phyloP scores from a whole-genome alignment of 2,888 invertebrate species.

The Entomobrya multifasciata region DNA sequence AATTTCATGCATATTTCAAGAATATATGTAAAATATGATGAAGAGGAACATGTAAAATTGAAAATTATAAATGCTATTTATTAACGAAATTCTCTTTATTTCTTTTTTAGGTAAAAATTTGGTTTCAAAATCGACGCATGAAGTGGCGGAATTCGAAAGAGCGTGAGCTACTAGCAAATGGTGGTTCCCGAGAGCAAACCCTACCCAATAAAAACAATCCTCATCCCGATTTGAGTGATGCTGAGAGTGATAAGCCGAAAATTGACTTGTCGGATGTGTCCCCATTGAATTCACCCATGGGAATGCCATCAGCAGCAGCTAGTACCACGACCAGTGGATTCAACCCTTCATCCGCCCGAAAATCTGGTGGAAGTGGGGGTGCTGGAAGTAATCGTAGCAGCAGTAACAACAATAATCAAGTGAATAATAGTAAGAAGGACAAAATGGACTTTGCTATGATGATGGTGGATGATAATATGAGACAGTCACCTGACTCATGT shows the following conservation, averaged over 20 bases:
- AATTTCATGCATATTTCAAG: too few species aligned
- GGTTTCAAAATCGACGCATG: constrained; percentile 99
- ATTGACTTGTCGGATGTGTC: constrained; percentile 85
- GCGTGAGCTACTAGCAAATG: constrained; percentile 94
- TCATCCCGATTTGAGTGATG: constrained; percentile 81
- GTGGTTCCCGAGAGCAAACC: constrained; percentile 96
- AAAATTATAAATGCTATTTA: background rate
- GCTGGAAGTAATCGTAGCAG: constrained; percentile 28
- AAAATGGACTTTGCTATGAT: constrained; percentile 44
- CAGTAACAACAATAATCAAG: constrained; percentile 42
- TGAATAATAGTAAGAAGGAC: constrained; percentile 25
- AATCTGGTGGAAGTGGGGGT: constrained; percentile 35
- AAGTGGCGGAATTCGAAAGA: constrained; percentile 99
- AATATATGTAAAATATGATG: too few species aligned
- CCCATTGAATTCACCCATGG: constrained; percentile 83
- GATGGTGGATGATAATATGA: constrained; percentile 55
- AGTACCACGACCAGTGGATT: constrained; percentile 61
- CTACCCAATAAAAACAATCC: constrained; percentile 89
- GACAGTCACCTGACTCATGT: constrained; percentile 66
- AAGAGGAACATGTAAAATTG: too few species aligned
- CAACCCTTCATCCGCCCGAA: constrained; percentile 58
- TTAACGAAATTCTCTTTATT: background rate
- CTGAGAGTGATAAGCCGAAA: constrained; percentile 89
- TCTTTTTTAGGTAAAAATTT: constrained; percentile 87
- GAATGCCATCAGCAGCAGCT: constrained; percentile 47